Conservation (phyloP, 2,113 vertebrate genomes). For the Donacobius atricapilla region DNA sequence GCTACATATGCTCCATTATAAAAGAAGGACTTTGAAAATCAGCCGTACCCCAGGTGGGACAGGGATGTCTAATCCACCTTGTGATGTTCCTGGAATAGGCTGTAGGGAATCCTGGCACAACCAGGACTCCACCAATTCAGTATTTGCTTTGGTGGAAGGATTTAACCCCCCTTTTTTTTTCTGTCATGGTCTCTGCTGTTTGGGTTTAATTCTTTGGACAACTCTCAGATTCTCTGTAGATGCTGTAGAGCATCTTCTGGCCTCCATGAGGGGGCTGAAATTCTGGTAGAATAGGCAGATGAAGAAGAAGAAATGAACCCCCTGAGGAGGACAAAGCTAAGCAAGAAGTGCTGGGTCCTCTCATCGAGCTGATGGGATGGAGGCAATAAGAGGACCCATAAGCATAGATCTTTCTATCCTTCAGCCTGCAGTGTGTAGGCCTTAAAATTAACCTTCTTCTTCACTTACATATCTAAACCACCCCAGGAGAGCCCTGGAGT, state of each 20-base stretch:
- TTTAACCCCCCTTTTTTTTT: background rate
- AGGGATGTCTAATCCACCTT: accelerated
- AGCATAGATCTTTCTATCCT: background rate
- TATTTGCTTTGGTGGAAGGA: background rate
- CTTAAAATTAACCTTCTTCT: background rate
- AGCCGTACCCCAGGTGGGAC: accelerated
- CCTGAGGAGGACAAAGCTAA: background rate
- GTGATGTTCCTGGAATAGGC: background rate
- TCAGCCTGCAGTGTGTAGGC: background rate
- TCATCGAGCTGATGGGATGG: background rate
- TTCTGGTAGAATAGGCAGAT: background rate
- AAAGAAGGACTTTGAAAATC: background rate
- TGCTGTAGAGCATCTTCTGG: background rate
- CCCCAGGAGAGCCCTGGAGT: background rate
- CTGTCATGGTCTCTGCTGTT: background rate
- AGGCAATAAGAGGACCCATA: background rate
- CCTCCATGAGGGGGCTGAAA: background rate
- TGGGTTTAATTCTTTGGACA: background rate
- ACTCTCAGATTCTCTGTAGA: background rate
- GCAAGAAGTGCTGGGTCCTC: background rate
- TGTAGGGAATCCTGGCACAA: background rate
- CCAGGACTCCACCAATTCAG: background rate
- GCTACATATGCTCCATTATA: background rate
- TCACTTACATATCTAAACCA: background rate
- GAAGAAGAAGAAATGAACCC: background rate